These are phyloP conservation scores for Metridium senile DNA, from an alignment of 92 coral and sea anemone species.

Conservation along the genomic window DNA sequence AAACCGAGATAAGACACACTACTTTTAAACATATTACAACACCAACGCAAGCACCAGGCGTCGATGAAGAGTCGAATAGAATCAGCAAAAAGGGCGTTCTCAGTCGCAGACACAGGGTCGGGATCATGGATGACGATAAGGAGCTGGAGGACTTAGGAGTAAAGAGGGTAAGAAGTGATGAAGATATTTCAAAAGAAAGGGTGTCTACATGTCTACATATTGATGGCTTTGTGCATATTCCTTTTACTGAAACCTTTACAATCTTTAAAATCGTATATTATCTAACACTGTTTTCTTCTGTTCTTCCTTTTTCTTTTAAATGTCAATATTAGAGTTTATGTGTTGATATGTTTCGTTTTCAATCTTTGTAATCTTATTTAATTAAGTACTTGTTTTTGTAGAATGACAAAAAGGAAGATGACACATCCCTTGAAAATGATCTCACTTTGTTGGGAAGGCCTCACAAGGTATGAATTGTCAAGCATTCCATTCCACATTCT, in stretches of 20 bases:
- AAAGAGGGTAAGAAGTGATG: neutral
- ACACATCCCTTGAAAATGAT: slow-evolving; percentile 2
- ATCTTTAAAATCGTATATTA: too few relatives aligned
- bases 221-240: too few relatives aligned
- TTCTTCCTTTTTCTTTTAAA: too few relatives aligned
- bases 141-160: neutral
- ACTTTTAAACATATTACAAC: neutral
- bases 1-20: neutral
- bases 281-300: too few relatives aligned
- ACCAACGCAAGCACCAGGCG: neutral
- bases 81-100: neutral
- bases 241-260: too few relatives aligned
- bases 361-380: too few relatives aligned
- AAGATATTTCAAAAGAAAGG: too few relatives aligned
- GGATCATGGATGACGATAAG: neutral
- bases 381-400: neutral
- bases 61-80: neutral
- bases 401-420: neutral
- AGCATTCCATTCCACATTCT: neutral
- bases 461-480: slow-evolving; percentile 7
- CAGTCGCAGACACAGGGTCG: slow-evolving; percentile 4
- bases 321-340: too few relatives aligned
- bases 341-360: too few relatives aligned
- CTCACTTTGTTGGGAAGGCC: neutral
- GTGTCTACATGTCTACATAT: too few relatives aligned